Evolutionary conservation across 2,113 vertebrate genomes (phyloP), one percentile per base, ranked within the genome.

Genomic region (Arvicanthis niloticus): DNA sequence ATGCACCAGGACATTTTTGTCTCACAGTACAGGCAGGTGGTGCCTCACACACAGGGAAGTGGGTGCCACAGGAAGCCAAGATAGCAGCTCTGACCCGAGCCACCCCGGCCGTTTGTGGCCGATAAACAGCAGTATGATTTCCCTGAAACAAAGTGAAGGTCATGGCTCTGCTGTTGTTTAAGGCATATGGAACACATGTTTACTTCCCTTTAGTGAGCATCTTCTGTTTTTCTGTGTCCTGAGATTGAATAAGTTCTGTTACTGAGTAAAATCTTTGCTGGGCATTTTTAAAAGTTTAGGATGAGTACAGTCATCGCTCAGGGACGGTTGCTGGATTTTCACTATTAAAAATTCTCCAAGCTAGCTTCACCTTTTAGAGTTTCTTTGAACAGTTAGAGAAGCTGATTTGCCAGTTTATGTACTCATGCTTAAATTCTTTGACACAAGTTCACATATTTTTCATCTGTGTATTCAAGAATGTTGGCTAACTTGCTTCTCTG

Each of bases 351-450:
- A 84, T 13, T 7, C 87, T n/a, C 82, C 76, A 82, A n/a, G 34
- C 37, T 67, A 13, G 72, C 26, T 65, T 95, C 75, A 58, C 65
- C 15, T 95, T 94, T 95, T 34, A 92, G 85, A 31, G 48, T 94
- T 85, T 84, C 67, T 92, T 90, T 70, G 56, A 86, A 91, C 88
- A 81, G 65, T 62, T 48, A 84, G 56, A 82, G 93, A 91, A 93
- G 40, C 60, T 90, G 10, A 88, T 91, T 92, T 93, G 73, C 87
- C 91, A 82, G 68, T 42, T 15, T 73, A 51, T 81, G 11, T 89
- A 73, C 16, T 86, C 37, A 89, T 87, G 48, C 19, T 94, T 92
- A 92, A 45, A 76, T 42, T 93, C 26, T 93, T 82, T 58, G 85
- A 88, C 0, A 22, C 58, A 21, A 60, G 65, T 51, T 87, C 45